Conservation (phyloP, 2,888 invertebrate species). For the Drosophila meridiana region DNA sequence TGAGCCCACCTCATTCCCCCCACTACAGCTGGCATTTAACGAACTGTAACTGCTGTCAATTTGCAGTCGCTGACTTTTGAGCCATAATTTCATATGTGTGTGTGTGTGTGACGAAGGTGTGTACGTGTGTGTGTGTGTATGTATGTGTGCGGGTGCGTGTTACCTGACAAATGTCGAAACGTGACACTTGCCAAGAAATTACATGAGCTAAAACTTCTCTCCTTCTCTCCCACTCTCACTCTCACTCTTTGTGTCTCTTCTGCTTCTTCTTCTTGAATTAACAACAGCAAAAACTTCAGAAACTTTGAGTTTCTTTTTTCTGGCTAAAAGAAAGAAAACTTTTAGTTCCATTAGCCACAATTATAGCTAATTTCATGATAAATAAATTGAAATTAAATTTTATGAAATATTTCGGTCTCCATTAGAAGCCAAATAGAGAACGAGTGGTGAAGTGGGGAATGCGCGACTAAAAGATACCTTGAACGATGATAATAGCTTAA, state of each 20-base stretch:
- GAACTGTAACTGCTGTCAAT: constrained; percentile 83
- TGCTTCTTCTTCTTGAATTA: neutral
- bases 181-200: constrained; percentile 81
- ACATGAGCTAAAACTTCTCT: constrained; percentile 74
- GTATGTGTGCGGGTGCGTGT: constrained; percentile 46
- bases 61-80: constrained; percentile 81
- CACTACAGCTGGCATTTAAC: constrained; percentile 69
- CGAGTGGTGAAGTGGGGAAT: neutral
- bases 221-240: neutral
- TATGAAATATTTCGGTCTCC: neutral
- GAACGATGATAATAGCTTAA: neutral
- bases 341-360: constrained; percentile 21
- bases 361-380: constrained; percentile 5
- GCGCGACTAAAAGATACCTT: neutral
- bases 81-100: constrained; percentile 62
- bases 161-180: constrained; percentile 80
- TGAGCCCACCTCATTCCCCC: constrained; percentile 12
- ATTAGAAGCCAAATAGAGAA: no score
- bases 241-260: constrained; percentile 19
- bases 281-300: neutral
- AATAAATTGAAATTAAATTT: constrained; percentile 5
- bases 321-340: neutral
- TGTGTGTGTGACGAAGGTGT: neutral
- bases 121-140: constrained; percentile 8
- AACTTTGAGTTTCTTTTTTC: constrained; percentile 2